These are phyloP conservation scores for Melanocharis versteri DNA, from an alignment of 2,113 vertebrate species.

Conservation along the genomic window DNA sequence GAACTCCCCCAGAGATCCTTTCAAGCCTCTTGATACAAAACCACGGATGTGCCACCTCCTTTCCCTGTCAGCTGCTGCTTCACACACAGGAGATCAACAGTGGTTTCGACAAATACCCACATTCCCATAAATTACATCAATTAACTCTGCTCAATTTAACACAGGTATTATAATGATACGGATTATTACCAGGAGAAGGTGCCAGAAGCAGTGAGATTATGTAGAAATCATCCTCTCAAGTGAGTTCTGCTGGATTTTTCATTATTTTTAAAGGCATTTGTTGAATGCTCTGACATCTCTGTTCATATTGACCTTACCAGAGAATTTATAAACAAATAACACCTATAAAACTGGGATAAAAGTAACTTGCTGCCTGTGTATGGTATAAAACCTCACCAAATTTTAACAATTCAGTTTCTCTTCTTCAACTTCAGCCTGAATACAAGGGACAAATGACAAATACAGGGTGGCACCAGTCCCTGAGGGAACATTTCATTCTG, in stretches of 20 bases:
- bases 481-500: neutral
- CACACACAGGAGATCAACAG: neutral
- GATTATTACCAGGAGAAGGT: neutral
- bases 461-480: neutral
- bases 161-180: neutral
- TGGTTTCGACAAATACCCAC: neutral
- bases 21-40: neutral
- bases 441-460: neutral
- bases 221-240: neutral
- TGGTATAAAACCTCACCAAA: fast-evolving
- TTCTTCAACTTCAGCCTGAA: neutral
- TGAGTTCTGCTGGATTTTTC: neutral
- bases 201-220: neutral
- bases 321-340: neutral
- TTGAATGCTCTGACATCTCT: neutral
- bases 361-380: neutral
- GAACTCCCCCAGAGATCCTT: neutral
- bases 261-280: neutral
- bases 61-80: neutral
- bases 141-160: neutral
- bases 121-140: neutral
- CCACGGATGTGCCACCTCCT: neutral
- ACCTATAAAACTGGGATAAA: neutral
- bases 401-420: neutral
- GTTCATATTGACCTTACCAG: neutral